Evolutionary conservation across 2,797 vertebrate species (phyloP).

Genomic region (Nannoperca obscura): DNA sequence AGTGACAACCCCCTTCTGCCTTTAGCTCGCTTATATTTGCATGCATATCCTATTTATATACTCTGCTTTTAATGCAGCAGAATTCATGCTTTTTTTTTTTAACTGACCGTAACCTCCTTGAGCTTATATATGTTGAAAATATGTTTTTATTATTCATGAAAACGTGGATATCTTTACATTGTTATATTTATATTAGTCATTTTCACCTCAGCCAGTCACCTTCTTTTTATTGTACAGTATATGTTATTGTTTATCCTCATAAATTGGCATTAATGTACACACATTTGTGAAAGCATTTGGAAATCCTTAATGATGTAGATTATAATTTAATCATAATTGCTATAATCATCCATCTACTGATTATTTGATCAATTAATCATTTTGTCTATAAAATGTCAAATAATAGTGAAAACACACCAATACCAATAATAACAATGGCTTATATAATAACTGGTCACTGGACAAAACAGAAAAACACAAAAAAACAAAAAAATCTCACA

Average conservation of each 20-base stretch:
- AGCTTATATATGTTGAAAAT: neutral
- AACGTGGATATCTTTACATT: neutral
- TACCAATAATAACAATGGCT: too few species aligned
- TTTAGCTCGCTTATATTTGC: slow-evolving; percentile 66
- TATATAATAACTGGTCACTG: too few species aligned
- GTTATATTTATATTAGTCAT: neutral
- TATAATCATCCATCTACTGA: neutral
- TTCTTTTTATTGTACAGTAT: neutral
- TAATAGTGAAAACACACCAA: neutral
- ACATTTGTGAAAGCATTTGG: slow-evolving; percentile 6
- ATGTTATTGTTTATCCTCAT: neutral
- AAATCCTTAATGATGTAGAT: neutral
- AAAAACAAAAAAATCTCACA: too few species aligned
- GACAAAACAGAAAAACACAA: too few species aligned
- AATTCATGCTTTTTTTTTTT: slow-evolving; percentile 20
- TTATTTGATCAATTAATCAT: neutral
- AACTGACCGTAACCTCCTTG: slow-evolving; percentile 26
- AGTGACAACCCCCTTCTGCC: slow-evolving; percentile 75
- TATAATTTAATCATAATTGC: neutral
- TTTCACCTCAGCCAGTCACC: neutral
- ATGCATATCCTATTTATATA: slow-evolving; percentile 76
- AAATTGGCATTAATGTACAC: slow-evolving; percentile 17
- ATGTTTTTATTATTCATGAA: slow-evolving; percentile 13
- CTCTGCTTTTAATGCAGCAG: slow-evolving; percentile 36
- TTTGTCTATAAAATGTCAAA: neutral